These are phyloP conservation scores for Xerus inauris DNA, from an alignment of 2,113 vertebrate species.

Conservation along the genomic window DNA sequence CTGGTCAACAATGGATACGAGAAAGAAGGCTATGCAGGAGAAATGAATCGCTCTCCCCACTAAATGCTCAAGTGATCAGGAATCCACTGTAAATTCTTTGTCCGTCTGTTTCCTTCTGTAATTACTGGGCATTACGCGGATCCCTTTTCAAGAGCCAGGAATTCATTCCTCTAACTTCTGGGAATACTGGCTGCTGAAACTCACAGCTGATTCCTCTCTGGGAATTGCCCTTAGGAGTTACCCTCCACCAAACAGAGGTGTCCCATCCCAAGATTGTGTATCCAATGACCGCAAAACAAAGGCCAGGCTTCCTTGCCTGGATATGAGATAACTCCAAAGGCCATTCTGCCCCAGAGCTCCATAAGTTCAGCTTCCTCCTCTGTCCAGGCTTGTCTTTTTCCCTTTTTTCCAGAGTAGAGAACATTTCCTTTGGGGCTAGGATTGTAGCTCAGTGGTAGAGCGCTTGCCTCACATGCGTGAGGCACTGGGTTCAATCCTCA, in stretches of 20 bases:
- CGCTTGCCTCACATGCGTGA: too few relatives aligned
- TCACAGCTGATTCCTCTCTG: not conserved
- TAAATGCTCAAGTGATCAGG: not conserved
- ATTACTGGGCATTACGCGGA: not conserved
- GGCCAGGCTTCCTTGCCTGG: not conserved
- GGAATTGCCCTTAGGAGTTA: not conserved
- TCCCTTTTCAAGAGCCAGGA: not conserved
- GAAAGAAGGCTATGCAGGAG: not conserved
- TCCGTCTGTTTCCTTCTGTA: not conserved
- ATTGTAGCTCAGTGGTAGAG: too few relatives aligned
- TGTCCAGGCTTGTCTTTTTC: not conserved
- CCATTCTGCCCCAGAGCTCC: not conserved
- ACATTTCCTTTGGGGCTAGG: too few relatives aligned
- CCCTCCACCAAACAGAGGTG: not conserved
- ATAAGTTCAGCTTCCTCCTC: not conserved
- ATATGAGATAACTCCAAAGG: not conserved
- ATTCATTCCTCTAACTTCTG: not conserved
- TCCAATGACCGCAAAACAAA: not conserved
- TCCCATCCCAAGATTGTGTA: not conserved
- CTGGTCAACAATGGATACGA: not conserved
- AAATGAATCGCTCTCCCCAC: not conserved
- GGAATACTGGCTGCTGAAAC: not conserved
- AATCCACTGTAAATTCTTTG: not conserved
- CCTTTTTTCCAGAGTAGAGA: not conserved
- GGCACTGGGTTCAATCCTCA: too few relatives aligned